phyloP scores from a whole-genome alignment of 1,140 invertebrate genomes.

The Bombyx mori region ASM3026992v2 NC_085115.1:2292501-2293000 shows the following conservation, averaged over 20 bases:
- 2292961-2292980: too few relatives aligned
- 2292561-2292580: constrained; percentile 31
- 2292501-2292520: constrained; percentile 19
- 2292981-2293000: too few relatives aligned
- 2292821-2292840: constrained; percentile 34
- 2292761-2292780: constrained; percentile 22
- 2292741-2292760: constrained; percentile 38
- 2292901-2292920: too few relatives aligned
- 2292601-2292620: constrained; percentile 24
- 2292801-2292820: constrained; percentile 35
- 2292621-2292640: constrained; percentile 18
- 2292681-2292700: constrained; percentile 5
- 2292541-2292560: constrained; percentile 62
- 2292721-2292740: constrained; percentile 32
- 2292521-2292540: constrained; percentile 39
- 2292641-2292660: constrained; percentile 4
- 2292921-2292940: too few relatives aligned
- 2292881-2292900: too few relatives aligned
- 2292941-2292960: too few relatives aligned
- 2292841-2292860: constrained; percentile 29
- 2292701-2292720: constrained; percentile 21
- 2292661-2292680: neutral
- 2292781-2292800: constrained; percentile 25
- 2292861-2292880: constrained; percentile 8
- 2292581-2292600: constrained; percentile 32